phyloP scores from a whole-genome alignment of 2,888 invertebrate genomes.

The Anthrax anthrax region DNA sequence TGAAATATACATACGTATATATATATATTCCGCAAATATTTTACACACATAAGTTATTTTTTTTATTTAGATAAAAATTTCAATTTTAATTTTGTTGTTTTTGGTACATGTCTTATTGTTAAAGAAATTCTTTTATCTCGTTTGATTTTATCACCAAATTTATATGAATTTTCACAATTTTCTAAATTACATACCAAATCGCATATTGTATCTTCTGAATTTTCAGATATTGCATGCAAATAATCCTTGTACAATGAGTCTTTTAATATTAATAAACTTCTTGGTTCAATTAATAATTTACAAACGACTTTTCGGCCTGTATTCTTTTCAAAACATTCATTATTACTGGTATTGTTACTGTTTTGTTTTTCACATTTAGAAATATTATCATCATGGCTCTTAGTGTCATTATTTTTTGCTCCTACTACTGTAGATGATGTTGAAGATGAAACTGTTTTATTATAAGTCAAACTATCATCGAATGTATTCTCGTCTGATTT shows the following conservation, averaged over 20 bases:
- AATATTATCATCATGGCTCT: background rate
- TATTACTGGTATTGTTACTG: background rate
- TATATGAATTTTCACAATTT: constrained; percentile 42
- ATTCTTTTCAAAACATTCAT: background rate
- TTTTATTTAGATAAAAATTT: constrained; percentile 31
- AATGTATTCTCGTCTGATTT: constrained; percentile 13
- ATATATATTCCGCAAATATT: too few relatives aligned
- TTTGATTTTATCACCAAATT: constrained; percentile 44
- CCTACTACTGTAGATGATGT: background rate
- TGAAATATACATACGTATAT: too few relatives aligned
- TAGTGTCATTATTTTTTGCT: background rate
- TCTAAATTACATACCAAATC: constrained; percentile 48
- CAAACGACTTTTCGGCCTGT: constrained; percentile 35
- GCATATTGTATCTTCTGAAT: constrained; percentile 46
- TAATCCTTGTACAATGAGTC: constrained; percentile 69
- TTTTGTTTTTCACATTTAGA: background rate
- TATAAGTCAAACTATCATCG: constrained; percentile 27
- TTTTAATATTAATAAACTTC: constrained; percentile 75
- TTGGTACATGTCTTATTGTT: constrained; percentile 88
- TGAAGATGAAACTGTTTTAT: constrained; percentile 2
- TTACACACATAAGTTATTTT: too few relatives aligned
- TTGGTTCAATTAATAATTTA: constrained; percentile 68
- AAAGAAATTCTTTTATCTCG: constrained; percentile 75
- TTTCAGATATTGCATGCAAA: constrained; percentile 75
- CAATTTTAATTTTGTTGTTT: constrained; percentile 61